Percentiles rank a stretch among this genome's conserved stretches.
These are phyloP conservation scores for Nasalis larvatus DNA, from an alignment of 2,113 vertebrate species.

Conservation along the genomic window DNA sequence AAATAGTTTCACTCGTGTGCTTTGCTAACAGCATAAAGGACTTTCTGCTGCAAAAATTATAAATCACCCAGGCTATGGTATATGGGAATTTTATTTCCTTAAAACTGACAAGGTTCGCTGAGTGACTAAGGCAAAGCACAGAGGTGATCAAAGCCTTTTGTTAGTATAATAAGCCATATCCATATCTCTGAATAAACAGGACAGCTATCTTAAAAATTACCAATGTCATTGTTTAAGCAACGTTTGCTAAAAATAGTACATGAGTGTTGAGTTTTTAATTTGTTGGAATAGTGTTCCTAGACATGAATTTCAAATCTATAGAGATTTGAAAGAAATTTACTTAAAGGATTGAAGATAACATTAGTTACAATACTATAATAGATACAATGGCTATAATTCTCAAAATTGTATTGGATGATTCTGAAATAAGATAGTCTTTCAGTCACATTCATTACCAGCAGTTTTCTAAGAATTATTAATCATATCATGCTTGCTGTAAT, in stretches of 20 bases:
- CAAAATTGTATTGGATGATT: slow-evolving; percentile 23
- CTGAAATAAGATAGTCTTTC: slow-evolving; percentile 37
- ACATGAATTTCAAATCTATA: slow-evolving; percentile 58
- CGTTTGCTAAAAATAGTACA: slow-evolving; percentile 51
- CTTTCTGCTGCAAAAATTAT: neutral
- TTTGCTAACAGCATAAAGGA: neutral
- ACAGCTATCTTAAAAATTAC: neutral
- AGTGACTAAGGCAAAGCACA: neutral
- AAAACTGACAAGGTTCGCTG: neutral
- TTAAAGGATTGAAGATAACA: slow-evolving; percentile 64
- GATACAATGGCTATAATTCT: slow-evolving; percentile 48
- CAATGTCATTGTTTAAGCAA: slow-evolving; percentile 27
- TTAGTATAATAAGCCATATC: slow-evolving; percentile 42
- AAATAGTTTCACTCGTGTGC: neutral
- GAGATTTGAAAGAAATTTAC: slow-evolving; percentile 68
- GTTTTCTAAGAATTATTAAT: neutral
- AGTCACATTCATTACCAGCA: slow-evolving; percentile 5
- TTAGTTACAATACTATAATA: slow-evolving; percentile 30
- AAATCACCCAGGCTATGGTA: neutral
- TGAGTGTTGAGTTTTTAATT: slow-evolving; percentile 61
- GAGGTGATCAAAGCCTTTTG: slow-evolving; percentile 22
- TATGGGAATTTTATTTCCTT: neutral
- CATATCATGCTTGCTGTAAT: slow-evolving; percentile 23
- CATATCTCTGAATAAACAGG: slow-evolving; percentile 8
- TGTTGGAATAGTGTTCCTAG: slow-evolving; percentile 52